A percentile compares a stretch with the other conserved stretches of the same genome.
Conservation (phyloP, 2,113 vertebrate genomes). For the Raja brachyura region DNA sequence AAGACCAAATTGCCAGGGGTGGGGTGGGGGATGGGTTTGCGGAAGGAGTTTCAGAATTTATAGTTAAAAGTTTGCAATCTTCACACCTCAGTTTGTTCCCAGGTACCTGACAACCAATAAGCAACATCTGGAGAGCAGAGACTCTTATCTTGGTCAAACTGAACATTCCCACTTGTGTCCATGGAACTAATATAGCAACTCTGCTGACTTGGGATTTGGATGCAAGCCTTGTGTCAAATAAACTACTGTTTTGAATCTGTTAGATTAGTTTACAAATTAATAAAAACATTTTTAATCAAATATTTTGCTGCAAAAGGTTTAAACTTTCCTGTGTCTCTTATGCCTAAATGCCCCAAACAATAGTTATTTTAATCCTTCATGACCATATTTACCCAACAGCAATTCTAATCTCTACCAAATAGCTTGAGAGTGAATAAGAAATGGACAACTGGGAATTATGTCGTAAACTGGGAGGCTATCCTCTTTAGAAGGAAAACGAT, state of each 20-base stretch:
- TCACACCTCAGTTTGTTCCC: too few relatives aligned
- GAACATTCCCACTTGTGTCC: background rate
- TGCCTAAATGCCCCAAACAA: background rate
- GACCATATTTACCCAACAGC: too few relatives aligned
- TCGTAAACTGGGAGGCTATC: background rate
- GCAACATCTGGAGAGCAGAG: too few relatives aligned
- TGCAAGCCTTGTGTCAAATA: background rate
- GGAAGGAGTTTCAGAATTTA: background rate
- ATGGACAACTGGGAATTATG: background rate
- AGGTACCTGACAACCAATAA: too few relatives aligned
- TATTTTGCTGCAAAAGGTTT: background rate
- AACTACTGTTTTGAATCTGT: too few relatives aligned
- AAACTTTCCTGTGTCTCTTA: background rate
- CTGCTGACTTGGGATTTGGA: background rate
- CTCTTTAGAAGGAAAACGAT: too few relatives aligned
- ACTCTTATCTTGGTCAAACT: too few relatives aligned
- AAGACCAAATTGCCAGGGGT: too few relatives aligned
- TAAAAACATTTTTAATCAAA: background rate
- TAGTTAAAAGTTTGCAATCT: background rate
- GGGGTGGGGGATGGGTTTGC: background rate
- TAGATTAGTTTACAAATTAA: background rate
- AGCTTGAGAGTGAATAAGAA: too few relatives aligned
- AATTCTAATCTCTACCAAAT: too few relatives aligned
- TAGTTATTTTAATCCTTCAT: background rate
- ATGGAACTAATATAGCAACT: background rate